phyloP scores from a whole-genome alignment of 2,113 vertebrate genomes.

The Ariopsis seemanni region DNA sequence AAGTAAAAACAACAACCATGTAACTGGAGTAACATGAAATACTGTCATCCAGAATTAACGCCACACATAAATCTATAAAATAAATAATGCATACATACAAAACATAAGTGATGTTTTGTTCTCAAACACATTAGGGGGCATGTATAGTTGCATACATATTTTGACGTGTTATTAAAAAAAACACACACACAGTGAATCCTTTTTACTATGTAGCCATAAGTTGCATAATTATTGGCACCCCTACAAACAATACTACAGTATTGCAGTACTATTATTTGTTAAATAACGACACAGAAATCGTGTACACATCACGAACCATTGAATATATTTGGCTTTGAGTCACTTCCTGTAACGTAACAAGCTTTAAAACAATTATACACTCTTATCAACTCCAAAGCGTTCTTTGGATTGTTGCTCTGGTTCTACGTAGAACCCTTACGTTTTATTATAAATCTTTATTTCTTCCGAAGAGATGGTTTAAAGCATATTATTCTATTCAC shows the following conservation, averaged over 20 bases:
- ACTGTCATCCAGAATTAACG: background rate
- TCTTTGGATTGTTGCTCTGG: too few relatives aligned
- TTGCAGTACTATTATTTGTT: background rate
- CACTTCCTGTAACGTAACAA: background rate
- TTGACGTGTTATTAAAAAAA: background rate
- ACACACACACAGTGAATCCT: background rate
- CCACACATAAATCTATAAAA: background rate
- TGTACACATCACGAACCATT: background rate
- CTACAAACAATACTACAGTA: background rate
- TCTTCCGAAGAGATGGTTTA: too few relatives aligned
- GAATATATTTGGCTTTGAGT: background rate
- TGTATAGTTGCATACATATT: background rate
- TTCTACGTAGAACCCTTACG: too few relatives aligned
- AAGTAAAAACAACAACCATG: background rate
- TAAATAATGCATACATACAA: background rate
- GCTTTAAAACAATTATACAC: background rate
- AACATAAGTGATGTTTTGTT: background rate
- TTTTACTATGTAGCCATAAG: background rate
- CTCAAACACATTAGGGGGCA: background rate
- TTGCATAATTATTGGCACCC: background rate
- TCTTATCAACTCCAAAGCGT: too few relatives aligned
- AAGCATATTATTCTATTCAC: too few relatives aligned
- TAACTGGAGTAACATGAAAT: background rate
- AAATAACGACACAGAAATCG: background rate
- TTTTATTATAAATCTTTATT: too few relatives aligned